Evolutionary conservation across 2,888 invertebrate genomes (phyloP).

Genomic region (Latheticus oryzae): DNA sequence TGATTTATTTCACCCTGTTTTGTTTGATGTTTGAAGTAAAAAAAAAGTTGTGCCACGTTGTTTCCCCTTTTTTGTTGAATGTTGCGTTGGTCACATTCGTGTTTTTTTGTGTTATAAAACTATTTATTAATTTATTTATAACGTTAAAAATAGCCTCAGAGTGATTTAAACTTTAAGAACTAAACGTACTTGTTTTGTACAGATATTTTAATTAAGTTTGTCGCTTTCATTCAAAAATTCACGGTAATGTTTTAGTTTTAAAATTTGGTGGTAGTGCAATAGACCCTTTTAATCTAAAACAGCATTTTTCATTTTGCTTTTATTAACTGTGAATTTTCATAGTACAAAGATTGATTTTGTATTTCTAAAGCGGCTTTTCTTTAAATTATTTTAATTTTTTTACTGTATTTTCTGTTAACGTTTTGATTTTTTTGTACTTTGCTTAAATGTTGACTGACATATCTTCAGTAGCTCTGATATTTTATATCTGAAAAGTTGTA

Average conservation of each 20-base stretch:
- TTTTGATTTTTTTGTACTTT: slow-evolving; percentile 24
- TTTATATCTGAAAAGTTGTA: slow-evolving; percentile 20
- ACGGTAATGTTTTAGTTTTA: slow-evolving; percentile 51
- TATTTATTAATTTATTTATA: slow-evolving; percentile 43
- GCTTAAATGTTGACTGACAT: slow-evolving; percentile 59
- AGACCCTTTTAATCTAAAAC: slow-evolving; percentile 51
- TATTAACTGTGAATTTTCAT: no score
- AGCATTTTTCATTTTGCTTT: slow-evolving; percentile 46
- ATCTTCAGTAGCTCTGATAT: slow-evolving; percentile 47
- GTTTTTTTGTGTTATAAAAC: slow-evolving; percentile 40
- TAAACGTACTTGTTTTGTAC: slow-evolving; percentile 61
- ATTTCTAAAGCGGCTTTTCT: slow-evolving; percentile 42
- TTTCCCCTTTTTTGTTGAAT: slow-evolving; percentile 41
- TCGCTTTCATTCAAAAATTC: slow-evolving; percentile 41
- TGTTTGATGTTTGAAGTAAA: slow-evolving; percentile 34
- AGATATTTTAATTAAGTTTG: slow-evolving; percentile 52
- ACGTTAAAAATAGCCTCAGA: slow-evolving; percentile 48
- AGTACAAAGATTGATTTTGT: slow-evolving; percentile 56
- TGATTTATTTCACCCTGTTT: slow-evolving; percentile 25
- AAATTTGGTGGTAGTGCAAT: slow-evolving; percentile 49
- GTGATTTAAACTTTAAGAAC: slow-evolving; percentile 60
- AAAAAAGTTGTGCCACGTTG: slow-evolving; percentile 26
- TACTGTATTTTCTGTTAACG: slow-evolving; percentile 27
- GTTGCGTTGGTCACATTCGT: slow-evolving; percentile 43
- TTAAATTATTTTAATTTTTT: slow-evolving; percentile 45